These are phyloP conservation scores for Willowsia nigromaculata DNA, from an alignment of 2,888 invertebrate genomes.

Conservation along the genomic window DNA sequence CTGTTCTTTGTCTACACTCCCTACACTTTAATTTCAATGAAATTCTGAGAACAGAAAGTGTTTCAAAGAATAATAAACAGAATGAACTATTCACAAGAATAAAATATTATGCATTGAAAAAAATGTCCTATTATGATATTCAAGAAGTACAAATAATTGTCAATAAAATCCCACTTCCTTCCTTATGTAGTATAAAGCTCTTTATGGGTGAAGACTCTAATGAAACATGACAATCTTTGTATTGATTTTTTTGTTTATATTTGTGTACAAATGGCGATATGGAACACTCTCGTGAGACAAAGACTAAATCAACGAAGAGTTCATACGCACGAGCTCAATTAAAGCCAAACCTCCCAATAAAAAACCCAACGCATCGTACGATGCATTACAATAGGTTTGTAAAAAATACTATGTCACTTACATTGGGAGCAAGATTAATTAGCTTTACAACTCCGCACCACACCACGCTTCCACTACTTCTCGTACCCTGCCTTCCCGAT, in stretches of 20 bases:
- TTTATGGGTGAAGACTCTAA: no score
- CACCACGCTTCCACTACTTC: slow-evolving; percentile 14
- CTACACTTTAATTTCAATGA: no score
- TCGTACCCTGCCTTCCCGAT: not conserved
- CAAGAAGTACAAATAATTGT: not conserved
- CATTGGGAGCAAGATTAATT: not conserved
- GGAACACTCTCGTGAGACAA: slow-evolving; percentile 29
- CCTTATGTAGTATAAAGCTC: not conserved
- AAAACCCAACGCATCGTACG: not conserved
- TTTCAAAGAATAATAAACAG: no score
- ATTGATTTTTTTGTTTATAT: slow-evolving; percentile 1
- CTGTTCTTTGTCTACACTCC: not conserved
- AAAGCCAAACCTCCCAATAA: slow-evolving; percentile 44
- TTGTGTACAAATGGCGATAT: not conserved
- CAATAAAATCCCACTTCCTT: not conserved
- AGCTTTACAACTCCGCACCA: not conserved
- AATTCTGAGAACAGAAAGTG: no score
- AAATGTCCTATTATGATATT: no score
- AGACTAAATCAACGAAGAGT: not conserved
- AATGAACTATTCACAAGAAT: no score
- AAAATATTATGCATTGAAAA: no score
- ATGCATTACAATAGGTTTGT: slow-evolving; percentile 15
- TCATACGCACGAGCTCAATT: slow-evolving; percentile 18
- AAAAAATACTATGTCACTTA: slow-evolving; percentile 23
- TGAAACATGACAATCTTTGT: not conserved